Evolutionary conservation across 1,140 invertebrate genomes (phyloP), one percentile per base, ranked within the genome.

Genomic region (Coboldia fuscipes): DNA sequence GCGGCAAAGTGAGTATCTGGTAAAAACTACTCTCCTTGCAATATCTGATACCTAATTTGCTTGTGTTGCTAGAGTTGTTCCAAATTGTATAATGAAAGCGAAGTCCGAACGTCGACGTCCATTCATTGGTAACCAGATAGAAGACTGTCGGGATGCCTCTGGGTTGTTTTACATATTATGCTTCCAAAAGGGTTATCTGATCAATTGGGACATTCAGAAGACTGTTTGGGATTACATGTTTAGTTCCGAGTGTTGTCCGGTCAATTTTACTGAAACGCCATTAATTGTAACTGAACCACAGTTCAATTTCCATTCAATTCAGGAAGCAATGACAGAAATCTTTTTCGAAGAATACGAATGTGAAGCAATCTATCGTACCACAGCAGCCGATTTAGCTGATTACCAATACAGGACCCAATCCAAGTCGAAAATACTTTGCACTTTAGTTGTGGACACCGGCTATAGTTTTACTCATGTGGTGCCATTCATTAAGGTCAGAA

Each of bases 261-360:
- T 82, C 1, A 73, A 73, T 40, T 67, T 83, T 26, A 68, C 65
- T 38, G 73, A 89, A 32, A 74, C 71, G 2, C 70, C 84, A 5
- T 58, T 93, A n/a, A 69, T 97, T 2, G 57, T 88, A 15, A 98
- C 92, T 0, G 92, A 98, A 54, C 92, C 93, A 2, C 69, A 82
- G 41, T 90, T 90, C 50, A 96, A 97, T 56, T 97, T 97, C 57
- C 61, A 68, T 6, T 80, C 82, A 6, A 75, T 93, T 32, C 85
- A 94, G 60, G 89, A 97, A 57, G 82, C 75, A 10, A 80, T 89
- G 56, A 75, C 76, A 24, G 94, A 98, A 62, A 83, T 97, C 39
- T 79, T 97, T 36, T 98, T 97, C 61, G 94, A 98, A 57, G 90
- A 97, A 55, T 97, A 92, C 51, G 85, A 89, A 44, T 86, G 92